These are phyloP conservation scores for Apamea crenata DNA, from an alignment of 2,888 invertebrate genomes.

Conservation along the genomic window DNA sequence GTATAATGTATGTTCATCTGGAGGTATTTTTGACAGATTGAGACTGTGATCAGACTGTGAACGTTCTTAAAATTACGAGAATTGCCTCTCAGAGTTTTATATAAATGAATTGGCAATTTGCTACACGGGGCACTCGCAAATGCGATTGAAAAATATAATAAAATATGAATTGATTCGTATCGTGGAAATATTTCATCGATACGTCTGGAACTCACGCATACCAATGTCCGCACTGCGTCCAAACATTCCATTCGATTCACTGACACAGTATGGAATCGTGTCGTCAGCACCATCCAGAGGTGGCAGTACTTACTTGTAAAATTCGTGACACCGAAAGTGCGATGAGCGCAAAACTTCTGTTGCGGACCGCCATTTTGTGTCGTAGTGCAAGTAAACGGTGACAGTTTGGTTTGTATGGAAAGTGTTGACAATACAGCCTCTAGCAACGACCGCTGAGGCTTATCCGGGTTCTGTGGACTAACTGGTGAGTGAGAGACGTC, in stretches of 20 bases:
- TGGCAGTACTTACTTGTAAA: not conserved
- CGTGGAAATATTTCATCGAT: not conserved
- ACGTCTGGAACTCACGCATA: constrained; percentile 3
- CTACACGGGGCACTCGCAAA: constrained; percentile 3
- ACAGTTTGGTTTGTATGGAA: not conserved
- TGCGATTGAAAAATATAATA: not conserved
- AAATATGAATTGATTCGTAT: not conserved
- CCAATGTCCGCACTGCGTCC: constrained; percentile 32
- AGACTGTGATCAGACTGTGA: no score
- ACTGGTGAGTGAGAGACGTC: not conserved
- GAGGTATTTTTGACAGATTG: no score
- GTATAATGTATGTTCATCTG: no score
- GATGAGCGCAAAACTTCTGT: not conserved
- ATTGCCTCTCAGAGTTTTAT: no score
- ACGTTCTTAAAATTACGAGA: no score
- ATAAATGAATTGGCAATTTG: not conserved
- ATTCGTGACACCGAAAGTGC: not conserved
- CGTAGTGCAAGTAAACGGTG: no score
- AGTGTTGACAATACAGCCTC: not conserved
- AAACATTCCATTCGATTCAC: constrained; percentile 16
- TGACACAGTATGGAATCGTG: not conserved
- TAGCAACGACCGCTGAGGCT: not conserved
- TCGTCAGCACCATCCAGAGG: not conserved
- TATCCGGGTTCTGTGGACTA: not conserved
- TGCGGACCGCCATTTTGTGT: not conserved